phyloP scores from a whole-genome alignment of 2,113 vertebrate genomes.

The Aptenodytes patagonicus region DNA sequence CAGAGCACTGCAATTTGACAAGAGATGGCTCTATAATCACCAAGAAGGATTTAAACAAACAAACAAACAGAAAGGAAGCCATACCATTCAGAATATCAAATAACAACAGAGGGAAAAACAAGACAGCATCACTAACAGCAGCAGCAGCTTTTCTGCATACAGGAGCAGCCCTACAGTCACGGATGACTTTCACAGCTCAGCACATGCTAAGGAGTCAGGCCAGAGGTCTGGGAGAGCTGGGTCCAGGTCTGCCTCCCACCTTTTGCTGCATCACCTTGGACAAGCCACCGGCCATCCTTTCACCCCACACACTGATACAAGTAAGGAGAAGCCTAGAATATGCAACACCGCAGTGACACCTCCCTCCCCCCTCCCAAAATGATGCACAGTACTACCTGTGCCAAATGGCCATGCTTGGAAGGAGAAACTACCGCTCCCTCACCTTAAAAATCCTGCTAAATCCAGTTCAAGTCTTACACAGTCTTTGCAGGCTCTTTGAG shows the following conservation, averaged over 20 bases:
- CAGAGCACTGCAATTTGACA: neutral
- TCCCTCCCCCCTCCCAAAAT: neutral
- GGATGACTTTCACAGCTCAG: neutral
- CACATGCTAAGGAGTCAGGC: rapidly evolving
- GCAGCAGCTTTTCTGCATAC: neutral
- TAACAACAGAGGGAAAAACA: neutral
- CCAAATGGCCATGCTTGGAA: neutral
- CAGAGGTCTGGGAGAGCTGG: neutral
- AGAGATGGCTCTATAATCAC: neutral
- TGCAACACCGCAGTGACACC: neutral
- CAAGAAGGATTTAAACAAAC: neutral
- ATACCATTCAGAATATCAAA: neutral
- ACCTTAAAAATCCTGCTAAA: neutral
- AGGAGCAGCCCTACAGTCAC: neutral
- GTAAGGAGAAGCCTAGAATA: neutral
- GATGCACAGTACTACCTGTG: neutral
- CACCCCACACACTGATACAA: rapidly evolving
- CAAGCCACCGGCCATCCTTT: neutral
- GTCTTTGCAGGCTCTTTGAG: neutral
- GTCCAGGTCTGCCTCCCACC: neutral
- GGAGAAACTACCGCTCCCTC: neutral
- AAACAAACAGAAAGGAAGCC: neutral
- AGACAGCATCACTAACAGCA: neutral
- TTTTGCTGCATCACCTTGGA: neutral
- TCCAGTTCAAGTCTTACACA: neutral